Conservation (phyloP, 1,140 invertebrate genomes). For the Monochamus saltuarius region DNA sequence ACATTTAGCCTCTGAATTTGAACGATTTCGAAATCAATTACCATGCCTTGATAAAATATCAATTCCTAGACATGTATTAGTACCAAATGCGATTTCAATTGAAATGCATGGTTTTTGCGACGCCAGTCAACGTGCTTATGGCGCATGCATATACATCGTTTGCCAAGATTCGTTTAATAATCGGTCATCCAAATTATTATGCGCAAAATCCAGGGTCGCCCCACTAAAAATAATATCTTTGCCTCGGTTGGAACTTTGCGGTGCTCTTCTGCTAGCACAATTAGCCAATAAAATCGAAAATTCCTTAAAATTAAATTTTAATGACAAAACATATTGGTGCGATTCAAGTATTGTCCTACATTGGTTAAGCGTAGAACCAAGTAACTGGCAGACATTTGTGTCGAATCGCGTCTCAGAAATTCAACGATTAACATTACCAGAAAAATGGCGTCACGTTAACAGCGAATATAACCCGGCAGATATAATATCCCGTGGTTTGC, state of each 20-base stretch:
- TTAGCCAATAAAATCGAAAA: conserved; percentile 23
- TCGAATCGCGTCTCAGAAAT: conserved; percentile 51
- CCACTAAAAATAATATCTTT: conserved; percentile 47
- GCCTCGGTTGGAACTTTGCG: conserved; percentile 44
- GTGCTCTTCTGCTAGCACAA: conserved; percentile 42
- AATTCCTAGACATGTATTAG: conserved; percentile 34
- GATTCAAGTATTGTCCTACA: conserved; percentile 43
- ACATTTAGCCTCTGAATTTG: not conserved
- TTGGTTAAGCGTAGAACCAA: conserved; percentile 47
- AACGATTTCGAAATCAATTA: too few relatives aligned
- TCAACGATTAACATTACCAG: too few relatives aligned
- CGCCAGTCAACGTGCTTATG: conserved; percentile 44
- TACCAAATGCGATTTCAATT: conserved; percentile 12
- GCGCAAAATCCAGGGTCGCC: conserved; percentile 45
- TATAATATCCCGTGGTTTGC: conserved; percentile 38
- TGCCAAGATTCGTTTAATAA: not conserved
- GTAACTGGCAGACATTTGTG: conserved; percentile 45
- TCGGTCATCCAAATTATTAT: conserved; percentile 23
- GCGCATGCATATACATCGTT: conserved; percentile 39
- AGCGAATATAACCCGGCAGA: conserved; percentile 51
- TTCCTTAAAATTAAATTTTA: too few relatives aligned
- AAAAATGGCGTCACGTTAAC: too few relatives aligned
- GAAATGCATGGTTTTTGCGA: conserved; percentile 47
- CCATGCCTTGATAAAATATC: too few relatives aligned
- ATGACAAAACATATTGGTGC: conserved; percentile 32